Conservation (phyloP, 2,888 invertebrate genomes). For the Phalangium opilio region DNA sequence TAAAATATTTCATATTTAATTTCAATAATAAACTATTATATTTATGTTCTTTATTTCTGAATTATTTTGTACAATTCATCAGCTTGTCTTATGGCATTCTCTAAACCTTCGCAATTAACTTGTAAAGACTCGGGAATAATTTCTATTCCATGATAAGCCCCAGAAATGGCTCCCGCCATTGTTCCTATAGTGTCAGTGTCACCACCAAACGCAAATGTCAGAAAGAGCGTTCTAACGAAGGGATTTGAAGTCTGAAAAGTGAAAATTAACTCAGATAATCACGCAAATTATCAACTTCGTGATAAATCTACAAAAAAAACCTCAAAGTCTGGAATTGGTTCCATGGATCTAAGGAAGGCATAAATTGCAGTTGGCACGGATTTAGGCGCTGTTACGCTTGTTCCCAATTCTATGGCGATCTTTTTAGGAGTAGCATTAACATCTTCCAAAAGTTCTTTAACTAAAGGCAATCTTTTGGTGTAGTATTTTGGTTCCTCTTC, state of each 20-base stretch:
- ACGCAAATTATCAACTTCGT: too few relatives aligned
- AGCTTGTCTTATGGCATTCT: slow-evolving; percentile 39
- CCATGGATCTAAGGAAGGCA: slow-evolving; percentile 38
- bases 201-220: slow-evolving; percentile 54
- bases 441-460: too few relatives aligned
- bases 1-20: too few relatives aligned
- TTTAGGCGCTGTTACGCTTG: slow-evolving; percentile 44
- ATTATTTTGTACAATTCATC: slow-evolving; percentile 27
- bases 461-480: too few relatives aligned
- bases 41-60: too few relatives aligned
- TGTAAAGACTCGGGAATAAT: slow-evolving; percentile 38
- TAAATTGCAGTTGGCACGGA: slow-evolving; percentile 58
- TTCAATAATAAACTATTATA: too few relatives aligned
- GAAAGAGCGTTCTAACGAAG: slow-evolving; percentile 45
- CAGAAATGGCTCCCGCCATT: slow-evolving; percentile 44
- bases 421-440: too few relatives aligned
- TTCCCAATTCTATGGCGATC: slow-evolving; percentile 35
- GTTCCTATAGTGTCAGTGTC: slow-evolving; percentile 62
- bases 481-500: slow-evolving; percentile 13
- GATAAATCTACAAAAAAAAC: too few relatives aligned
- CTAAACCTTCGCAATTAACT: slow-evolving; percentile 43
- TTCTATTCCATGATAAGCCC: slow-evolving; percentile 40
- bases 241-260: slow-evolving; percentile 14
- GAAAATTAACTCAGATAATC: not conserved
- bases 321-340: too few relatives aligned